Evolutionary conservation across 2,888 invertebrate species (phyloP), one percentile per base, ranked within the genome.

Genomic region (Aphrophora alni): DNA sequence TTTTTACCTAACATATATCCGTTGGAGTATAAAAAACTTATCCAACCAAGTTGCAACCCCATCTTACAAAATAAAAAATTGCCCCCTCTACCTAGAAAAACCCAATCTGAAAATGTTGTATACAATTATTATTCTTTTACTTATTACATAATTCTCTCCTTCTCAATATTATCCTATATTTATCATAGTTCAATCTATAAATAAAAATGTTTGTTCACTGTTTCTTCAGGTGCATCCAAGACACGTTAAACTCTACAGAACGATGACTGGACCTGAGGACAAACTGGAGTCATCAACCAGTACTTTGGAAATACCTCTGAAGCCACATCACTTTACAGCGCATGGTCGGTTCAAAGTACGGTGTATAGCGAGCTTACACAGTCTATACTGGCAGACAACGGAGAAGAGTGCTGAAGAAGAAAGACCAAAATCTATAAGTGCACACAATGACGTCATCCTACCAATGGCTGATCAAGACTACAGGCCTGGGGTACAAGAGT

Each of bases 361-460:
- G 1, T 93, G 93, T 87, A 91, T 91, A 83, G 93, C 93, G 0
- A 91, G 91, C 82, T 89, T 93, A 85, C 91, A 92, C 86, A 90
- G 91, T 84, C 89, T 93, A 71, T 93, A 93, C 87, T 92, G 92
- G 89, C 91, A 92, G 87, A 92, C 91, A 85, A 91, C 91, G 12
- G 93, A 93, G 87, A 92, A 92, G 85, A 92, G 91, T 83, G 90
- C 92, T 38, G 91, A 92, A 85, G 90, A 92, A 85, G 91, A 92
- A 27, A 21, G 77, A 14, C 77, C 77, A 8, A 81, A 82, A 59
- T 79, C 81, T n/a, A 21, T 21, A 4, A 59, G 21, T 5, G 4
- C 21, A 8, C n/a, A 59, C 10, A 59, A 59, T 21, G 59, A 59
- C 59, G 44, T 44, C 1, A 44, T 8, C 12, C 44, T 8, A 4